A percentile compares a stretch with the other conserved stretches of the same genome.
These are phyloP conservation scores for Eristalis pertinax DNA, from an alignment of 2,888 invertebrate species.

Conservation along the genomic window DNA sequence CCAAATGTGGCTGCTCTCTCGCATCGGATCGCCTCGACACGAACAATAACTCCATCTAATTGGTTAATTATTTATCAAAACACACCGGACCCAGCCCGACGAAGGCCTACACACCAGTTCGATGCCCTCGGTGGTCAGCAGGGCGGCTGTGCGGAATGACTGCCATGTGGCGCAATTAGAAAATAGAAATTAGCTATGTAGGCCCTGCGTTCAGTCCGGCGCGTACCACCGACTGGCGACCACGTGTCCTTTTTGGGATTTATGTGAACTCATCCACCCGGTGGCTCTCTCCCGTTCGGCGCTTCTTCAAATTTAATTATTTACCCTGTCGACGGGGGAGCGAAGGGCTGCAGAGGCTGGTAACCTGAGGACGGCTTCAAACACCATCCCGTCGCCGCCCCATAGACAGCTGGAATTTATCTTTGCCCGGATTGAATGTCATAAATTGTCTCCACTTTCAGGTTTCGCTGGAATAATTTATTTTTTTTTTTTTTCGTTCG, in stretches of 20 bases:
- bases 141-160: not conserved
- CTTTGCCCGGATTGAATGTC: conserved; percentile 25
- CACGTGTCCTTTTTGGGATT: conserved; percentile 29
- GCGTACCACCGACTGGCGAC: not conserved
- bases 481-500: conserved; percentile 1
- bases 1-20: conserved; percentile 7
- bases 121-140: not conserved
- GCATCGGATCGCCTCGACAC: not conserved
- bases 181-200: conserved; percentile 28
- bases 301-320: conserved; percentile 35
- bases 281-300: not conserved
- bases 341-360: not conserved
- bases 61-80: conserved; percentile 48
- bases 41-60: conserved; percentile 43
- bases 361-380: conserved; percentile 1
- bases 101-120: not conserved
- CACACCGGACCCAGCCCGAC: not conserved
- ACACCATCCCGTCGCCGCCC: not conserved
- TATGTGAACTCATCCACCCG: conserved; percentile 2
- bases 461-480: conserved; percentile 24
- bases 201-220: not conserved
- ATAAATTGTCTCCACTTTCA: conserved; percentile 44
- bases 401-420: conserved; percentile 15
- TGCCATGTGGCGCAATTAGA: conserved; percentile 23
- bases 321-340: not conserved